Evolutionary conservation across 2,797 vertebrate species (phyloP), one percentile per base, ranked within the genome.

Genomic region (Avahi laniger): DNA sequence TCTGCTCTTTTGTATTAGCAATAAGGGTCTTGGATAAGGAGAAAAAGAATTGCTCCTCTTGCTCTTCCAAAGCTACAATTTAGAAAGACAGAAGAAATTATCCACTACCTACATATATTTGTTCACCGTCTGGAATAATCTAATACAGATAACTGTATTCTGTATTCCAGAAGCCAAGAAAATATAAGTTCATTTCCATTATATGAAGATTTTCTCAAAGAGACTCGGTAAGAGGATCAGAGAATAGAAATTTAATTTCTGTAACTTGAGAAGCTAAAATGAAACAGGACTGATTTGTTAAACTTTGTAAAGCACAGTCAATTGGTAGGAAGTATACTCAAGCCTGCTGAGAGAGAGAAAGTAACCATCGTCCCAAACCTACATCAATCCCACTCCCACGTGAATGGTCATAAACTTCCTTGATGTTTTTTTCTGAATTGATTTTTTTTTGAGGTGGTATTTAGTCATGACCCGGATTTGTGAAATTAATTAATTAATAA

Each of bases 361-460:
- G 12, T 38, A 48, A 52, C 1, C 22, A 78, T 7, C 46, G 38
- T 61, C 15, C 24, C 26, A 81, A 69, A 65, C 1, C 14, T 38
- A 1, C 7, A 7, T 50, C 4, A 15, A 20, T 24, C 43, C 1
- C 7, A 73, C 17, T 17, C 11, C 0, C 4, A 38, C n/a, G 6
- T 17, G 15, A 13, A 20, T 33, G 7, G 20, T 65, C 28, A 87
- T 5, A 26, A 43, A 12, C 35, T n/a, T 5, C 2, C 5, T 28
- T 83, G 20, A 48, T 28, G n/a, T 57, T 7, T 54, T 24, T 54
- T 54, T 54, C 20, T 54, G 20, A 24, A 54, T 54, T 54, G 52
- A 50, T 54, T 54, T 57, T 57, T 57, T 57, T 57, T 57, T 22
- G 22, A 24, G 22, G 2, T 3, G 8, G 22, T 57, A 57, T 57